Evolutionary conservation across 2,888 invertebrate genomes (phyloP), one percentile per base, ranked within the genome.

Genomic region (Agrotis exclamationis): DNA sequence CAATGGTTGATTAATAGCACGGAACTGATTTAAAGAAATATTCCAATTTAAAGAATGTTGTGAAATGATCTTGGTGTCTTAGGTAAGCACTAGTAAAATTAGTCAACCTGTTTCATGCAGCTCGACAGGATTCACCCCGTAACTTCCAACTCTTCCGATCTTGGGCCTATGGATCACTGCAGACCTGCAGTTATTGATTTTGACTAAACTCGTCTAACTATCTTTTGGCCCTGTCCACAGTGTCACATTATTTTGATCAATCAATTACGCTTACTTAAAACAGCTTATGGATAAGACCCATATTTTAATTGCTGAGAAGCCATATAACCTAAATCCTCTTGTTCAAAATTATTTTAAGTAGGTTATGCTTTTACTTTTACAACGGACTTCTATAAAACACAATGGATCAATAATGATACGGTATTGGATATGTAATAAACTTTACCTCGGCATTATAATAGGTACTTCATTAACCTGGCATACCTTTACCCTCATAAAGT

Each of bases 1-100:
- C 80, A 84, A 79, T 76, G 54, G 54, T 69, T 80, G 76, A 74
- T 79, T 77, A 66, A 56, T 68, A 65, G 54, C 28, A 69, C 59
- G 68, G 65, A 80, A 79, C 67, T 70, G 64, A 50, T 67, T 66
- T 44, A 54, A 67, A 75, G 33, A 67, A 75, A 78, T 74, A 68
- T 63, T 62, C 18, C 18, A 16, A 68, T 7, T 57, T 56, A n/a
- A 39, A 71, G 57, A 79, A 57, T 60, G 53, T 82, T 68, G 47
- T 67, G 60, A 54, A 70, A 64, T 28, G 2, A 56, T 62, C 2
- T 53, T 28, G 4, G 13, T 62, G 54, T 57, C 47, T 60, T 68
- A 60, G 16, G n/a, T 45, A 60, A 60, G 9, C 11, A 39, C 7
- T 33, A 33, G 33, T 33, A 33, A 33, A 7, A 39, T 39, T 1